Conservation (phyloP, 2,888 invertebrate genomes). For the Drosophila dives region DNA sequence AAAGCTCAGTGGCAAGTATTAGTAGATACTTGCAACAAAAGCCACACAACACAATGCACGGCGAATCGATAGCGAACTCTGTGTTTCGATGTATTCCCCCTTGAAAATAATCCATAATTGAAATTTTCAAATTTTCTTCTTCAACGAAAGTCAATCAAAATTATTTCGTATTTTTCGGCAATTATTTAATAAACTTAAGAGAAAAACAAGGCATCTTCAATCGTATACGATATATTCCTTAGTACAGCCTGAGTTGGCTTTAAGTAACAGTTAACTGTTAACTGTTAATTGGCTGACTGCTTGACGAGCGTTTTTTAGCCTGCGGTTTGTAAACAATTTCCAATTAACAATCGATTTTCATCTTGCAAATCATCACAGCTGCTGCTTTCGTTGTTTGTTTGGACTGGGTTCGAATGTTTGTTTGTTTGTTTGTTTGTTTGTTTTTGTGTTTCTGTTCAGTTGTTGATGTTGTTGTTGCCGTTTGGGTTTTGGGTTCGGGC, state of each 20-base stretch:
- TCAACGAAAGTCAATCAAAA: conserved; percentile 7
- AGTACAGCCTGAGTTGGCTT: background rate
- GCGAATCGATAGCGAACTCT: conserved; percentile 26
- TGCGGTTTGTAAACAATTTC: conserved; percentile 71
- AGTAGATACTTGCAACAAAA: conserved; percentile 42
- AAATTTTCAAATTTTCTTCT: conserved; percentile 3
- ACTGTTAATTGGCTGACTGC: conserved; percentile 20
- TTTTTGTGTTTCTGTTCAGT: background rate
- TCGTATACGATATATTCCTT: too few relatives aligned
- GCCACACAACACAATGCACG: conserved; percentile 6
- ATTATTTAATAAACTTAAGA: background rate
- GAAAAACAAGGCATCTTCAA: background rate
- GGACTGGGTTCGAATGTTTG: background rate
- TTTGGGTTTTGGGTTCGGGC: background rate
- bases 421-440: conserved; percentile 14
- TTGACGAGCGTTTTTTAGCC: conserved; percentile 38
- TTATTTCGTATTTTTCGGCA: background rate
- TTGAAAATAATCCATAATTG: background rate
- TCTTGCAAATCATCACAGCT: conserved; percentile 57
- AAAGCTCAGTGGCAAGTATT: conserved; percentile 37
- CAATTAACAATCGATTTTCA: conserved; percentile 67
- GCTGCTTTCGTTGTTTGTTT: conserved; percentile 15
- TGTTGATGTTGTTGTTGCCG: background rate
- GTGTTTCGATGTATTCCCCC: background rate
- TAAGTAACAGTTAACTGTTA: background rate